Conservation (phyloP, 1,140 invertebrate genomes). For the Cyclargus thomasi region DNA sequence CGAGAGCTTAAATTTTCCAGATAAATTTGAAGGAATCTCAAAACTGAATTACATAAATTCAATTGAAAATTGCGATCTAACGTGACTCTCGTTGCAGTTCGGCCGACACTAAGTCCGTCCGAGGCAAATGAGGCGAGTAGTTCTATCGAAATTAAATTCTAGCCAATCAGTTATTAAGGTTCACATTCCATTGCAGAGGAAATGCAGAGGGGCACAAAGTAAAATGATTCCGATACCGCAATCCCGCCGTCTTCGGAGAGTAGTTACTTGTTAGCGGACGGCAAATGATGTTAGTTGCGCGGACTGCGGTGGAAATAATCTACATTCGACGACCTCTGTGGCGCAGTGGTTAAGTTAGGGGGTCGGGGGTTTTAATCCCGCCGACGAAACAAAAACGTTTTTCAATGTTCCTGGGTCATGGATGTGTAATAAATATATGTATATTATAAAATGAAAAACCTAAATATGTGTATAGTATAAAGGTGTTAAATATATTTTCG, state of each 20-base stretch:
- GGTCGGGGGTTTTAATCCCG: not conserved
- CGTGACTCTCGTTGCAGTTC: not conserved
- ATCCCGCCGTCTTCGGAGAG: not conserved
- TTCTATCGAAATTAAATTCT: not conserved
- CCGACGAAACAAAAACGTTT: no score
- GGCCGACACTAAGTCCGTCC: not conserved
- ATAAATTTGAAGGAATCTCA: not conserved
- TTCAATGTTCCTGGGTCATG: no score
- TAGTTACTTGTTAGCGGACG: constrained; percentile 2
- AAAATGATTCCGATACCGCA: not conserved
- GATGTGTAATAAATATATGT: no score
- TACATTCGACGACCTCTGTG: not conserved
- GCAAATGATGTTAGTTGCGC: not conserved
- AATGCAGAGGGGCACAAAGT: not conserved
- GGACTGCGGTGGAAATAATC: not conserved
- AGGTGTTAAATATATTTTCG: no score
- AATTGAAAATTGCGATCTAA: not conserved
- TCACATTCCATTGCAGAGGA: not conserved
- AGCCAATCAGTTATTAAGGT: not conserved
- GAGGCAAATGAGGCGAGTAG: not conserved
- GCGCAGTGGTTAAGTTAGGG: no score
- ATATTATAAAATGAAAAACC: no score
- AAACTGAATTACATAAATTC: not conserved
- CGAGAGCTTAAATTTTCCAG: not conserved
- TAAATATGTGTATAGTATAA: no score